Evolutionary conservation across 2,888 invertebrate genomes (phyloP), one percentile per base, ranked within the genome.

Genomic region (Andrena flavipes): DNA sequence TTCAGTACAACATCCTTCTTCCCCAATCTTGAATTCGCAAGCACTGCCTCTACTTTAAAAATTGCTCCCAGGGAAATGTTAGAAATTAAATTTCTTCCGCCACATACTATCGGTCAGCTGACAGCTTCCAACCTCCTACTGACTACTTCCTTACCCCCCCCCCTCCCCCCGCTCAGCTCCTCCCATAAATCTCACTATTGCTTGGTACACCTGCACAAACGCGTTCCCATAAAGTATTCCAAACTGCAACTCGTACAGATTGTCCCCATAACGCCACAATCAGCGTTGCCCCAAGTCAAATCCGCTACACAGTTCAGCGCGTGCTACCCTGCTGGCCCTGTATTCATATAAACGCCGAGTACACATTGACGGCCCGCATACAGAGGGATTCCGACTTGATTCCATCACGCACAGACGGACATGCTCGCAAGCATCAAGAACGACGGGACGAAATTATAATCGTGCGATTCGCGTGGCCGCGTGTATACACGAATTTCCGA

Each of bases 391-490:
- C 51, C 67, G 33, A 51, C 67, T 67, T 67, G 67, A 67, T 51
- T 67, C 67, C 51, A 51, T 67, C 67, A 33, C 30, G 51, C 67
- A 16, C 51, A 67, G 67, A 51, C 51, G 33, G 49, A 33, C 56
- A 56, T 54, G 67, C 54, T 68, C 54, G 1, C 54, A 54, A 68
- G 54, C 54, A 23, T 68, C 67, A 54, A 30, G 67, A 54, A 68
- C 33, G 67, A 68, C 48, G 33, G 26, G 16, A 13, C 54, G 67
- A 68, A 68, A 68, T 68, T 54, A 68, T 68, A 54, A 68, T 68
- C 67, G 33, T 33, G 67, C 33, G 51, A 68, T 13, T 54, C 67
- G 51, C 54, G 42, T 42, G 42, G 42, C 42, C 42, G 42, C 42
- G 13, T 16, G 42, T 42, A 42, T 16, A 42, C 42, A 1, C 42